phyloP scores from a whole-genome alignment of 2,113 vertebrate genomes.

The Aramus guarauna region DNA sequence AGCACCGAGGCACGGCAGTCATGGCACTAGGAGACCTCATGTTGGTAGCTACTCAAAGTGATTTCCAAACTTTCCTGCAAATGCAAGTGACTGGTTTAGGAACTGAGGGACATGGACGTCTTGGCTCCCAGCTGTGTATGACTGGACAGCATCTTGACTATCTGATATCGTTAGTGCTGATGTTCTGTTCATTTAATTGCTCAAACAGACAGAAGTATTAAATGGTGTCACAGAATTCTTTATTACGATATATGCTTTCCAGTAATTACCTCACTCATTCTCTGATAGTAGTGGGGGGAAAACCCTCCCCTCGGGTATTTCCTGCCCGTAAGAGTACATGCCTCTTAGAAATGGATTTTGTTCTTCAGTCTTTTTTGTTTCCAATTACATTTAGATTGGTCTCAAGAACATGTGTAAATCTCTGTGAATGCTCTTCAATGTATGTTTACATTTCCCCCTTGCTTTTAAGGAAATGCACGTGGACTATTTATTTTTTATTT shows the following conservation, averaged over 20 bases:
- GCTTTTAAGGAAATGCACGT: background rate
- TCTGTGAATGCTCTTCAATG: background rate
- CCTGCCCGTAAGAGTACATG: background rate
- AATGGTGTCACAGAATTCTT: constrained; percentile 3
- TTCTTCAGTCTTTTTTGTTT: background rate
- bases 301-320: background rate
- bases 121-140: background rate
- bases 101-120: background rate
- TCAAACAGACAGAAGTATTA: constrained; percentile 20
- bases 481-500: background rate
- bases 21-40: background rate
- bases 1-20: background rate
- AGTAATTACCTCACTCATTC: background rate
- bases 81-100: background rate
- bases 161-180: rapidly evolving
- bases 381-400: background rate
- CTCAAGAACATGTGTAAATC: background rate
- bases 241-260: background rate
- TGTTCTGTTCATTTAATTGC: constrained; percentile 20
- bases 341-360: background rate
- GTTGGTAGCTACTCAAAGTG: background rate
- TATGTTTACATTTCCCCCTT: background rate
- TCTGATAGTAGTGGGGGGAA: background rate
- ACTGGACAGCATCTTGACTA: background rate
- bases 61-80: background rate